These are phyloP conservation scores for Drosophila histrio DNA, from an alignment of 2,888 invertebrate species.

Conservation along the genomic window DNA sequence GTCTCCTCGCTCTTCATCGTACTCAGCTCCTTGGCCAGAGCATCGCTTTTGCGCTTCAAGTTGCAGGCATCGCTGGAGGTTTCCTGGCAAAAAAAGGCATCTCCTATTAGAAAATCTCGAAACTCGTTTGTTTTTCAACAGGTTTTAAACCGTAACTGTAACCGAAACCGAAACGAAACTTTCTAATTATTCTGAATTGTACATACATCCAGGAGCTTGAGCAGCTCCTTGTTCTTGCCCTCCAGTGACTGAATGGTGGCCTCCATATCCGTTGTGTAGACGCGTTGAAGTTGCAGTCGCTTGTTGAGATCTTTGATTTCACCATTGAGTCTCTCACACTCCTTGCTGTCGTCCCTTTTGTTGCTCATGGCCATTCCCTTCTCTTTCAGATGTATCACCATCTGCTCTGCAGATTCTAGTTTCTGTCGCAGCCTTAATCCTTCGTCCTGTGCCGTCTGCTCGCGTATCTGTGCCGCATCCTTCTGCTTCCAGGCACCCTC, in stretches of 20 bases:
- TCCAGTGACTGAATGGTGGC: slow-evolving; percentile 79
- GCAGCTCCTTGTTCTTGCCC: slow-evolving; percentile 82
- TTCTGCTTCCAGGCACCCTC: slow-evolving; percentile 84
- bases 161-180: no score
- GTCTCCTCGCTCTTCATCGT: slow-evolving; percentile 77
- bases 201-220: slow-evolving; percentile 82
- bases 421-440: slow-evolving; percentile 80
- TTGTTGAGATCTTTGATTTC: slow-evolving; percentile 83
- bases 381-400: slow-evolving; percentile 79
- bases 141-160: no score
- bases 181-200: no score
- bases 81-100: slow-evolving; percentile 66
- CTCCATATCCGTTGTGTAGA: slow-evolving; percentile 82
- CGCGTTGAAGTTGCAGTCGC: slow-evolving; percentile 81
- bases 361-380: slow-evolving; percentile 70
- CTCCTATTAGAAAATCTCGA: background rate
- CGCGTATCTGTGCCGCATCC: slow-evolving; percentile 83
- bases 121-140: background rate
- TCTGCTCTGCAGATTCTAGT: slow-evolving; percentile 76
- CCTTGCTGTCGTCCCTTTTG: slow-evolving; percentile 81
- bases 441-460: slow-evolving; percentile 83
- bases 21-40: slow-evolving; percentile 73
- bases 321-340: slow-evolving; percentile 79
- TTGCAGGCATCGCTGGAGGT: slow-evolving; percentile 82
- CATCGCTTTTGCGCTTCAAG: slow-evolving; percentile 81